Evolutionary conservation across 1,140 invertebrate genomes (phyloP), one percentile per base, ranked within the genome.

Genomic region (Nasonia longicornis): DNA sequence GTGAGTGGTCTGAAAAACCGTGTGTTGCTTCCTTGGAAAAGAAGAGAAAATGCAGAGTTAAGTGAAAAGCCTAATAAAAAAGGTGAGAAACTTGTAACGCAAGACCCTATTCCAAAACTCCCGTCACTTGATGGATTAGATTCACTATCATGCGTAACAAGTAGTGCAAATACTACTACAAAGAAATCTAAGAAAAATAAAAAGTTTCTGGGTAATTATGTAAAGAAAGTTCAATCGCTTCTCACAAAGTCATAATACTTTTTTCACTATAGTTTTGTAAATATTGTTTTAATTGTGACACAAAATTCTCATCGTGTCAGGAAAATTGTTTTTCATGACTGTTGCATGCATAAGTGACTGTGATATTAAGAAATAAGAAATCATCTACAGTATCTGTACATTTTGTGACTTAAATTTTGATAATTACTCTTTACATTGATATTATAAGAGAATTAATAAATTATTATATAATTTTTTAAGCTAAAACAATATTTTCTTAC

Each of bases 51-150:
- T 35, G 12, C 3, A 14, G 42, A 72, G 22, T 3, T 12, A 38
- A 76, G 20, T 11, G 10, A 72, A 66, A 26, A 48, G 20, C 31
- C 31, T 35, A 14, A 42, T 38, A 58, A 1, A 38, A 20, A 35
- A 69, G 20, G 35, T 64, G 70, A 78, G 35, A 70, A 35, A 52
- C 35, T n/a, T 45, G 22, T 16, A 58, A n/a, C 35, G 70, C 35
- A 12, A 52, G 75, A 83, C 58, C 48, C 29, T 38, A 78, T 80
- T 42, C 66, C 77, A 38, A 76, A 29, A 66, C 79, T 85, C 29
- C 85, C 85, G 52, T 83, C 85, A 22, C 75, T 86, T 66, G 82
- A 83, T 58, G 82, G 83, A 52, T 45, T 86, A 29, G 82, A 84
- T 58, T 63, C 64, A 11, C 63, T 86, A 48, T 71, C 79, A 71